These are phyloP conservation scores for Nothocercus julius DNA, from an alignment of 2,113 vertebrate species.

Conservation along the genomic window DNA sequence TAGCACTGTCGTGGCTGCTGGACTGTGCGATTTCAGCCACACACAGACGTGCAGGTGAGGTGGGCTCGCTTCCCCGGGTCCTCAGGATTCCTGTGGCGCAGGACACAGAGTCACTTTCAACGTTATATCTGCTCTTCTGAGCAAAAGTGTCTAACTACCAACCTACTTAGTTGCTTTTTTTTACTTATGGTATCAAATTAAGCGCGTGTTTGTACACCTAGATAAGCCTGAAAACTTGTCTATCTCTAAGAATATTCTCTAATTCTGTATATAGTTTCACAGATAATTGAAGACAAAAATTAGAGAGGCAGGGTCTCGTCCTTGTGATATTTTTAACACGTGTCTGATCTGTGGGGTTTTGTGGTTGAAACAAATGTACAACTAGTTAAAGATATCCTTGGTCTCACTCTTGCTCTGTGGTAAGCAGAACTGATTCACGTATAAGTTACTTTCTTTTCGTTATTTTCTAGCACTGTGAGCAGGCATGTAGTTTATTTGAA, in stretches of 20 bases:
- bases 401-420: background rate
- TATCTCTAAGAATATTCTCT: background rate
- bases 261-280: background rate
- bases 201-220: background rate
- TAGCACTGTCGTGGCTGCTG: background rate
- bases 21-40: background rate
- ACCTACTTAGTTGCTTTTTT: background rate
- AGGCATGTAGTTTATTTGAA: constrained; percentile 18
- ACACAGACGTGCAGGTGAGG: background rate
- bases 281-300: background rate
- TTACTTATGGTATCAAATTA: background rate
- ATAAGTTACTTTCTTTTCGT: background rate
- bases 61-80: background rate
- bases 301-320: background rate
- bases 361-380: background rate
- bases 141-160: background rate
- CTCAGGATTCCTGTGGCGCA: background rate
- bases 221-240: background rate
- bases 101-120: background rate
- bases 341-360: background rate
- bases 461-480: background rate
- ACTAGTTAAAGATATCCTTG: background rate
- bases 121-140: background rate
- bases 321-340: background rate
- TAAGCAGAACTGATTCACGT: background rate